Evolutionary conservation across 2,113 vertebrate genomes (phyloP), one percentile per base, ranked within the genome.

Genomic region (Gopherus evgoodei): DNA sequence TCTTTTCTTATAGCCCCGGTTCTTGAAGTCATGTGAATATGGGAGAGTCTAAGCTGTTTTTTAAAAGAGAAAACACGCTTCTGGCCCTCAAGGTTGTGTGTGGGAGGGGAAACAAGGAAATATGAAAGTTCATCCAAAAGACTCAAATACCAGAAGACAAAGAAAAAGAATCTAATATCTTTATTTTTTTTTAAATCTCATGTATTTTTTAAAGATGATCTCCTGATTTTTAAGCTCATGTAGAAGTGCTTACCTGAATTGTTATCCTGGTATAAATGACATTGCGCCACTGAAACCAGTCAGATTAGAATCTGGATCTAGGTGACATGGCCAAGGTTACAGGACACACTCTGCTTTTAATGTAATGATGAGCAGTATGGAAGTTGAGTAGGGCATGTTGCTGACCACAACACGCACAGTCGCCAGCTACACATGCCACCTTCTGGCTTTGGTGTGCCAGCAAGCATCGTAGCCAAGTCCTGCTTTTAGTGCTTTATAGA

Each of bases 261-360:
- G 35, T 16, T 8, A 8, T 1, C 29, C 3, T 29, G 17, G 4
- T 56, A 5, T 14, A 81, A 65, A 79, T 1, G 1, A 1, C 24
- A 49, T 44, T 11, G 75, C 7, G 69, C 59, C 53, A 49, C 2
- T 75, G 59, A 82, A 50, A 8, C 79, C 31, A 42, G 7, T 65
- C 2, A 11, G 31, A 27, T 10, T 57, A 88, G 47, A 11, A 44
- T 38, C 62, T 83, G 9, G 52, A 44, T 29, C 35, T 0, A 0
- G 9, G 83, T 19, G 7, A 52, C 1, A 38, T 56, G 35, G 22
- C 7, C 54, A 54, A 52, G 4, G 5, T 53, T 44, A 47, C 6
- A 93, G 83, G 5, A 1, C 79, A 81, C 35, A 1, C 5, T 4
- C 13, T 85, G 79, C 62, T n/a, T 7, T 38, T 19, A 1, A 5